Conservation (phyloP, 2,888 invertebrate genomes). For the Yponomeuta sedellus region DNA sequence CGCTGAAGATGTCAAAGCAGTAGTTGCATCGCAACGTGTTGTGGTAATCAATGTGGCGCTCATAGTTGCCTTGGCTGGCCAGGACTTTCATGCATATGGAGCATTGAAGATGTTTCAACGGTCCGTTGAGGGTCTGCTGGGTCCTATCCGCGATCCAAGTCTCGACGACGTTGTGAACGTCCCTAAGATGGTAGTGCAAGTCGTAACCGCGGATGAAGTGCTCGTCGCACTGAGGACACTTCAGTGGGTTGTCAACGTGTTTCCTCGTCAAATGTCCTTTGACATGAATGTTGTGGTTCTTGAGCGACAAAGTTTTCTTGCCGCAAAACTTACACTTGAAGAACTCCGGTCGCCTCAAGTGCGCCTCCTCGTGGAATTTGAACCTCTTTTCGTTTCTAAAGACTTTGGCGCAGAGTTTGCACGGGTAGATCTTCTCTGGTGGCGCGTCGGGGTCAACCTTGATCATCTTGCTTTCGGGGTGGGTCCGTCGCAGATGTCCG, state of each 20-base stretch:
- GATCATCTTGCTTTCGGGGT: slow-evolving; percentile 73
- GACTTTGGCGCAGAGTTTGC: slow-evolving; percentile 64
- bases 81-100: slow-evolving; percentile 64
- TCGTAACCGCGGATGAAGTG: slow-evolving; percentile 59
- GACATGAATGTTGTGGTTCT: slow-evolving; percentile 58
- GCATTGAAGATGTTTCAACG: slow-evolving; percentile 63
- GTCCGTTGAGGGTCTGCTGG: slow-evolving; percentile 44
- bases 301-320: slow-evolving; percentile 57
- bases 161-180: slow-evolving; percentile 55
- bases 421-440: slow-evolving; percentile 50
- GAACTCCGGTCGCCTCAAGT: slow-evolving; percentile 60
- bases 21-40: slow-evolving; percentile 69
- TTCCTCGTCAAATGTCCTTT: slow-evolving; percentile 60
- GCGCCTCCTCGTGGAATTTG: slow-evolving; percentile 55
- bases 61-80: slow-evolving; percentile 66
- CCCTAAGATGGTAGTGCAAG: slow-evolving; percentile 61
- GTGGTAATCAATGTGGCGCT: slow-evolving; percentile 69
- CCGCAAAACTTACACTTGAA: slow-evolving; percentile 70
- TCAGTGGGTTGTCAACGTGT: slow-evolving; percentile 55
- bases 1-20: slow-evolving; percentile 66
- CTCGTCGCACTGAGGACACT: slow-evolving; percentile 60
- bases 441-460: slow-evolving; percentile 68
- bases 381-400: slow-evolving; percentile 56
- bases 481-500: slow-evolving; percentile 58
- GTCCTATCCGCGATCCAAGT: slow-evolving; percentile 62